phyloP scores from a whole-genome alignment of 2,797 vertebrate genomes.

The Eulemur coronatus region DNA sequence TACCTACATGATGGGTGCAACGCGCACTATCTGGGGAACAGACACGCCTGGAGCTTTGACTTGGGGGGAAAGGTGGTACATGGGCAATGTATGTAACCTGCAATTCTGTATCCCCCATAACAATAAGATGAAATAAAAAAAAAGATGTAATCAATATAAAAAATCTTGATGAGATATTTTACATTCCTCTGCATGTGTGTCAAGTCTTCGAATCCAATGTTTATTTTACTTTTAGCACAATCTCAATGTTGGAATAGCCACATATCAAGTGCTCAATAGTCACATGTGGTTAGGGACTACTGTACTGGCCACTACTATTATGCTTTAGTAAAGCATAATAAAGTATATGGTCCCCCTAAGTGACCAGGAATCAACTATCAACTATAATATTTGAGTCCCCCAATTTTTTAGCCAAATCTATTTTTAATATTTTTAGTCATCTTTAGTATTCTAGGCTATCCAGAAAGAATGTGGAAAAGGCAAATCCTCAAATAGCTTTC shows the following conservation, averaged over 20 bases:
- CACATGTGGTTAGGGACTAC: not conserved
- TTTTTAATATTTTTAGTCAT: not conserved
- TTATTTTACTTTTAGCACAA: constrained; percentile 27
- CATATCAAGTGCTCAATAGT: constrained; percentile 25
- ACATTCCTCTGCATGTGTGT: not conserved
- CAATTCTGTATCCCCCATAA: too few species aligned
- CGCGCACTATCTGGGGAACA: too few species aligned
- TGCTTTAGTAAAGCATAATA: too few species aligned
- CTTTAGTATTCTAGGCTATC: not conserved
- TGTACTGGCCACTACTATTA: not conserved
- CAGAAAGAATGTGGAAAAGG: not conserved
- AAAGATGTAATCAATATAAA: not conserved
- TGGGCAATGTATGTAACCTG: too few species aligned
- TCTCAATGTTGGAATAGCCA: not conserved
- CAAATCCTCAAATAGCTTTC: constrained; percentile 24
- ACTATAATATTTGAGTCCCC: not conserved
- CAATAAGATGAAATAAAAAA: too few species aligned
- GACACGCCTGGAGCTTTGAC: too few species aligned
- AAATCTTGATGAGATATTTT: not conserved
- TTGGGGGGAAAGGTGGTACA: too few species aligned
- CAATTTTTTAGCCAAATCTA: constrained; percentile 23
- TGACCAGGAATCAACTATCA: constrained; percentile 23
- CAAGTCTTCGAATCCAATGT: constrained; percentile 25
- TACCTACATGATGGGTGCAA: too few species aligned
- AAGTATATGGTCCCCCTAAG: not conserved